A percentile compares a stretch with the other conserved stretches of the same genome.
Evolutionary conservation across 2,888 invertebrate species (phyloP).

Genomic region (Zeuzera pyrina): DNA sequence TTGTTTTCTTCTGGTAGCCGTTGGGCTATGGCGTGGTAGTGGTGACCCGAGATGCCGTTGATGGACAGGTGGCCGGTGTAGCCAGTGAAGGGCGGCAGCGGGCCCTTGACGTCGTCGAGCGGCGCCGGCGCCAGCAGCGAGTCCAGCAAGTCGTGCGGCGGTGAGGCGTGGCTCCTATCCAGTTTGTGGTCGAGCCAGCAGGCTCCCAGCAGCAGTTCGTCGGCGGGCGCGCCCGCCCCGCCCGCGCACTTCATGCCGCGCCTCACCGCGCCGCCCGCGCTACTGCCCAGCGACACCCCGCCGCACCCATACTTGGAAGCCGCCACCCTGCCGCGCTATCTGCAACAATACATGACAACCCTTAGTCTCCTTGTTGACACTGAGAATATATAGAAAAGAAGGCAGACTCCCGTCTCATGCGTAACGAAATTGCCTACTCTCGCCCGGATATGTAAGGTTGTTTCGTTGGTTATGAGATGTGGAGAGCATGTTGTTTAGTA

Average conservation of each 20-base stretch:
- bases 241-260: constrained; percentile 75
- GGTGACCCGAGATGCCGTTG: constrained; percentile 90
- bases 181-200: constrained; percentile 80
- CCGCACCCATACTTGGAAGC: constrained; percentile 68
- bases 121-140: constrained; percentile 76
- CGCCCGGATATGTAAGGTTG: too few relatives aligned
- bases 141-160: constrained; percentile 79
- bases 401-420: too few relatives aligned
- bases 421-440: too few relatives aligned
- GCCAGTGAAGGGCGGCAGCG: constrained; percentile 87
- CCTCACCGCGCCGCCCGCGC: constrained; percentile 56
- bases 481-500: too few relatives aligned
- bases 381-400: too few relatives aligned
- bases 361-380: too few relatives aligned
- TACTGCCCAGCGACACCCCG: constrained; percentile 56
- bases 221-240: constrained; percentile 69
- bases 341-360: constrained; percentile 32
- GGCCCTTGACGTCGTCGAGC: constrained; percentile 86
- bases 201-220: constrained; percentile 80
- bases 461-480: too few relatives aligned
- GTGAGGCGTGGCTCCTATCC: constrained; percentile 56
- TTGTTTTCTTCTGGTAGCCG: constrained; percentile 82
- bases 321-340: constrained; percentile 66
- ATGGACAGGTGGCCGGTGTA: constrained; percentile 90
- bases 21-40: constrained; percentile 88